Evolutionary conservation across 2,797 vertebrate genomes (phyloP).

Genomic region (Pachyuromys duprasi): DNA sequence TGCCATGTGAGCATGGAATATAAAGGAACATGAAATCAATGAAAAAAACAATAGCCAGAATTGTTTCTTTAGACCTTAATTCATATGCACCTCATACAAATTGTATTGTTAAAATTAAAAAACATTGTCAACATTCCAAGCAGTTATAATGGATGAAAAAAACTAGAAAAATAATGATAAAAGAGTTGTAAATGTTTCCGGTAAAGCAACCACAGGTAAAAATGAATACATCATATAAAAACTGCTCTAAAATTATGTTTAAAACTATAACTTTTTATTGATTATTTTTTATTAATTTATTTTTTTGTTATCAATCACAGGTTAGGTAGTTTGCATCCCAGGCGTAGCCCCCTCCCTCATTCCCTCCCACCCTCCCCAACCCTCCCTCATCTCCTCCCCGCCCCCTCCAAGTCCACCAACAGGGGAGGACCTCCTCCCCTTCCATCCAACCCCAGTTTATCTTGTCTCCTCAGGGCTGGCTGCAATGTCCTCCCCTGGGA

Average conservation of each 20-base stretch:
- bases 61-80: not conserved
- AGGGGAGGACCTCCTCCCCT: too few relatives aligned
- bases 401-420: too few relatives aligned
- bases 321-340: too few relatives aligned
- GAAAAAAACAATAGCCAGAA: constrained; percentile 1
- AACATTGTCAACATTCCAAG: not conserved
- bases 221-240: not conserved
- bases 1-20: not conserved
- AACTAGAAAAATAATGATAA: constrained; percentile 18
- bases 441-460: too few relatives aligned
- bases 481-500: too few relatives aligned
- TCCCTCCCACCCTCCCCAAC: too few relatives aligned
- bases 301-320: too few relatives aligned
- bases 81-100: not conserved
- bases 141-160: not conserved
- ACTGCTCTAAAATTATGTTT: not conserved
- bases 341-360: too few relatives aligned
- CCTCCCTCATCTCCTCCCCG: too few relatives aligned
- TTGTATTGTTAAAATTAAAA: constrained; percentile 54
- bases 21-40: constrained; percentile 14
- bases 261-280: not conserved
- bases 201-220: constrained; percentile 18
- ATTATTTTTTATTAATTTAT: too few relatives aligned
- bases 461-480: too few relatives aligned
- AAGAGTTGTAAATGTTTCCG: constrained; percentile 1